A percentile compares a stretch with the other conserved stretches of the same genome.
phyloP scores from a whole-genome alignment of 2,797 vertebrate genomes.

The Silurus lanzhouensis region DNA sequence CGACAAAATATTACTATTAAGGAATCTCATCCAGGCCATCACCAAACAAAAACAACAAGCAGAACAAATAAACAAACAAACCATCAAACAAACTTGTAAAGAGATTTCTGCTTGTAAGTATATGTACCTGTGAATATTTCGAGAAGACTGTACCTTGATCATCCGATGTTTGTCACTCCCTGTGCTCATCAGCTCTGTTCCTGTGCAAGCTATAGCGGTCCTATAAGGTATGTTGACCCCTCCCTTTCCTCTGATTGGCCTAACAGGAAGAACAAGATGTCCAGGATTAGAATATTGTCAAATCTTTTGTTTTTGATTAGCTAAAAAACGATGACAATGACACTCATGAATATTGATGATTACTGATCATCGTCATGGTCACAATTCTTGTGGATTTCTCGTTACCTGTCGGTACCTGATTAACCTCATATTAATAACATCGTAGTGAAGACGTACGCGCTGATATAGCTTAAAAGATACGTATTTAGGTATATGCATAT shows the following conservation, averaged over 20 bases:
- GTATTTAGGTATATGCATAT: too few relatives aligned
- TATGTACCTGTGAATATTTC: neutral
- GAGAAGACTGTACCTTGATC: slow-evolving; percentile 17
- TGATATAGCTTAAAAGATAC: neutral
- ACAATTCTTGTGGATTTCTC: neutral
- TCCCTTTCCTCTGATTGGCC: slow-evolving; percentile 73
- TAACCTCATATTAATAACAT: neutral
- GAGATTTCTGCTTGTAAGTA: neutral
- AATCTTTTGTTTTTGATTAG: neutral
- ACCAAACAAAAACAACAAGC: neutral
- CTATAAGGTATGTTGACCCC: slow-evolving; percentile 65
- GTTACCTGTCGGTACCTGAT: neutral
- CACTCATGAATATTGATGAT: neutral
- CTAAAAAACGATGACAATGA: neutral
- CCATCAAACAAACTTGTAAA: neutral
- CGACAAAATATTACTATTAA: neutral
- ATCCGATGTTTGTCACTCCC: slow-evolving; percentile 23
- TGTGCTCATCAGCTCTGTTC: slow-evolving; percentile 58
- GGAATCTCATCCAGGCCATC: neutral
- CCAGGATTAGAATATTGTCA: slow-evolving; percentile 52
- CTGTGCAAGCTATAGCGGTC: slow-evolving; percentile 59
- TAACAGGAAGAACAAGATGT: slow-evolving; percentile 57
- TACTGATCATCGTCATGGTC: neutral
- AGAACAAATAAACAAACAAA: neutral
- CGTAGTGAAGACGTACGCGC: neutral